A percentile compares a stretch with the other conserved stretches of the same genome.
Conservation (phyloP, 1,140 invertebrate species). For the Listronotus bonariensis region DNA sequence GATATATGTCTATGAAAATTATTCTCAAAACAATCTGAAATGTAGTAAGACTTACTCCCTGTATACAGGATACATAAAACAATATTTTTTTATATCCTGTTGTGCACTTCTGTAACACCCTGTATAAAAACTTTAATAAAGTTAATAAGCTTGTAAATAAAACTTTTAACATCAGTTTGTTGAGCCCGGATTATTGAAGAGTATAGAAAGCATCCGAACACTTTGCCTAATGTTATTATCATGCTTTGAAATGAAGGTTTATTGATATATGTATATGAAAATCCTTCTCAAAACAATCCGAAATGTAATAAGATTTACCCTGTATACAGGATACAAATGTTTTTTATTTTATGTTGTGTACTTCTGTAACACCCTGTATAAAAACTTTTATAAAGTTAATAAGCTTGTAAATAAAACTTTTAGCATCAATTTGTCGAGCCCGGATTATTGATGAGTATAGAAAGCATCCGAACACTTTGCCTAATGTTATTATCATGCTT, state of each 20-base stretch:
- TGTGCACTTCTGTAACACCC: too few species aligned
- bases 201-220: not conserved
- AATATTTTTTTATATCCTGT: too few species aligned
- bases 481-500: slow-evolving; percentile 5
- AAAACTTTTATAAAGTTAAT: too few species aligned
- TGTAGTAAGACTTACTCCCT: slow-evolving; percentile 47
- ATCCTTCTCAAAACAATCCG: slow-evolving; percentile 43
- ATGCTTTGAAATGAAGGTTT: not conserved
- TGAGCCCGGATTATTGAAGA: not conserved
- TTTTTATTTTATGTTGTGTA: too few species aligned
- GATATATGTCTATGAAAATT: slow-evolving; percentile 19
- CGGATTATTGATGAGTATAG: slow-evolving; percentile 2
- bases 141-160: not conserved
- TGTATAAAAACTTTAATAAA: too few species aligned
- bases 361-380: too few species aligned
- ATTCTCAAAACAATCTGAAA: slow-evolving; percentile 44
- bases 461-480: not conserved
- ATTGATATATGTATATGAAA: slow-evolving; percentile 21
- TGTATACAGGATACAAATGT: too few species aligned
- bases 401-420: slow-evolving; percentile 9
- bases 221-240: slow-evolving; percentile 19
- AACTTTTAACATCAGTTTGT: slow-evolving; percentile 21
- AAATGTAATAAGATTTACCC: slow-evolving; percentile 47
- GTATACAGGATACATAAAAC: too few species aligned
- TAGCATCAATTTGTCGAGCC: slow-evolving; percentile 10